phyloP scores from a whole-genome alignment of 1,140 invertebrate species.

The Pogonomyrmex barbatus region DNA sequence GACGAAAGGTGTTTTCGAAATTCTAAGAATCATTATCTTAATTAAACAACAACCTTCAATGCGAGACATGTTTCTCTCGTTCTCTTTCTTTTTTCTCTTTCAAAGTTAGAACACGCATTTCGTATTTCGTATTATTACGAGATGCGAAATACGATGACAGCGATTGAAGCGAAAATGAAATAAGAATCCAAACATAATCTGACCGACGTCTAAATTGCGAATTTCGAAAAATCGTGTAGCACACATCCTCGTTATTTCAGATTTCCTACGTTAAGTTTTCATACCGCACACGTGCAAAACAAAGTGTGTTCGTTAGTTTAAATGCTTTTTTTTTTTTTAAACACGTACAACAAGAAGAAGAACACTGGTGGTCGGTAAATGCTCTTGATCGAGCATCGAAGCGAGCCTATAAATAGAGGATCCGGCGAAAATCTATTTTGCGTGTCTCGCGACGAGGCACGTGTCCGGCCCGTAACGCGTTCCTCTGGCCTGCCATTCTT shows the following conservation, averaged over 20 bases:
- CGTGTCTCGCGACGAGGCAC: conserved; percentile 37
- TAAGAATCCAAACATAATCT: neutral
- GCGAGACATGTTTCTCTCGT: neutral
- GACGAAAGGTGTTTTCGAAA: neutral
- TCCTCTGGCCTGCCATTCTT: neutral
- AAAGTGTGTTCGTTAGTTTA: neutral
- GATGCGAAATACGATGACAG: neutral
- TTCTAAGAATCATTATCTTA: conserved; percentile 38
- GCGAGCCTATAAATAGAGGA: conserved; percentile 62
- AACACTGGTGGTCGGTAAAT: conserved; percentile 4
- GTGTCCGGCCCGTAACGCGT: conserved; percentile 38
- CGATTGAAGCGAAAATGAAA: neutral
- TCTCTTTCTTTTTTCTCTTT: neutral
- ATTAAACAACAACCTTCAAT: neutral
- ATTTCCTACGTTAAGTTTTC: neutral
- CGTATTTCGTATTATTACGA: neutral
- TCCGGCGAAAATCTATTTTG: conserved; percentile 67
- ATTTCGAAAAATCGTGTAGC: neutral
- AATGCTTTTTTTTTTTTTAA: neutral
- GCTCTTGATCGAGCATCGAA: conserved; percentile 30
- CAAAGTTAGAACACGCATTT: neutral
- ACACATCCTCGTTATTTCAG: too few species aligned
- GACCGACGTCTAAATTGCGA: neutral
- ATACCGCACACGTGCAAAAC: neutral
- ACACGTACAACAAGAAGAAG: neutral